Conservation (phyloP, 2,888 invertebrate species). For the Nomada flava region DNA sequence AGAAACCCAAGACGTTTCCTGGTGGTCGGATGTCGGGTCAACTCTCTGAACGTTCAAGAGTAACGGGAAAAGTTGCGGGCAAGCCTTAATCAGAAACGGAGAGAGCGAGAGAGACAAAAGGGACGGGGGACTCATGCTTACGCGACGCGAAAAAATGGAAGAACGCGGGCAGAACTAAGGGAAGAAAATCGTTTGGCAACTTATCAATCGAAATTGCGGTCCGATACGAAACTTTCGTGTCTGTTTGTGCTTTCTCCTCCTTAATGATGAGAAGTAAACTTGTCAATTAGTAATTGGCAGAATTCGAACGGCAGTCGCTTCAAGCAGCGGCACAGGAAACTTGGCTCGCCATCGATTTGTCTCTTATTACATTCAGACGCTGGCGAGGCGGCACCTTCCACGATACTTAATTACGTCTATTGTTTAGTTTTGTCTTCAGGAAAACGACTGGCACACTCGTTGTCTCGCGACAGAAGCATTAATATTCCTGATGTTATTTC, state of each 20-base stretch:
- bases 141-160: conserved; percentile 14
- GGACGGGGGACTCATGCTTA: conserved; percentile 12
- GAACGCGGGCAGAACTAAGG: background rate
- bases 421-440: conserved; percentile 31
- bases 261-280: conserved; percentile 75
- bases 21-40: conserved; percentile 33
- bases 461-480: background rate
- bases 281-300: conserved; percentile 78
- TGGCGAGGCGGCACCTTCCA: background rate
- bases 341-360: background rate
- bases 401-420: conserved; percentile 33
- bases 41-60: conserved; percentile 40
- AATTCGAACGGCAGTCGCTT: conserved; percentile 58
- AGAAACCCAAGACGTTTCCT: conserved; percentile 39
- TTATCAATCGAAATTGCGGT: conserved; percentile 75
- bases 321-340: background rate
- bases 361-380: background rate
- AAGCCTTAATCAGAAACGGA: background rate
- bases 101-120: conserved; percentile 2
- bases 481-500: conserved; percentile 16
- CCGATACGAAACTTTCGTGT: conserved; percentile 73
- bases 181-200: conserved; percentile 38
- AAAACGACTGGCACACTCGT: background rate
- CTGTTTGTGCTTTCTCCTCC: conserved; percentile 52
- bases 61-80: conserved; percentile 46